These are phyloP conservation scores for Thera britannica DNA, from an alignment of 2,888 invertebrate genomes.

Conservation along the genomic window DNA sequence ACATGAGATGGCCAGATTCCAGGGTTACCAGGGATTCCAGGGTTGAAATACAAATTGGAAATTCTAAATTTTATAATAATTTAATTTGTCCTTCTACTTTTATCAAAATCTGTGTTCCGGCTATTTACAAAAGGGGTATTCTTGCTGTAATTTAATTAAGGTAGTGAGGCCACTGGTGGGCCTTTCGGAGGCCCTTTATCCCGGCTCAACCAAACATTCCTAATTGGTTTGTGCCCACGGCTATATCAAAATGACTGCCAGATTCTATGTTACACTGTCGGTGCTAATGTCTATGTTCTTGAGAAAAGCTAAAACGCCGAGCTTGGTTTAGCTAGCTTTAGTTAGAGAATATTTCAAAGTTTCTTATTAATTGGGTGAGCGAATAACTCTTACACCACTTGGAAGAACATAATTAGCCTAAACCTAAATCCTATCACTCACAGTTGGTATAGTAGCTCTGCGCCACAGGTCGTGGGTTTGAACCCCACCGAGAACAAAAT, in stretches of 20 bases:
- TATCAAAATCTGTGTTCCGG: neutral
- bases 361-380: too few species aligned
- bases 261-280: conserved; percentile 13
- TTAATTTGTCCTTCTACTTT: conserved; percentile 6
- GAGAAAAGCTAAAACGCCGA: neutral
- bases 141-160: conserved; percentile 44
- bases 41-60: too few species aligned
- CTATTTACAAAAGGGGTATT: conserved; percentile 39
- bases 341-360: too few species aligned
- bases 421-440: too few species aligned
- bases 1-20: too few species aligned
- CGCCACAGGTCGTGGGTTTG: too few species aligned
- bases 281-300: neutral
- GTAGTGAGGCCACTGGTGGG: conserved; percentile 29
- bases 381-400: too few species aligned
- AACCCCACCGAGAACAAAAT: too few species aligned
- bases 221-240: conserved; percentile 38
- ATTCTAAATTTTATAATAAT: neutral
- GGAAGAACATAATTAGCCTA: too few species aligned
- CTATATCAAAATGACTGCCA: conserved; percentile 17
- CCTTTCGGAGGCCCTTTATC: conserved; percentile 25
- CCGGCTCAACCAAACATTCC: conserved; percentile 30
- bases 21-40: too few species aligned
- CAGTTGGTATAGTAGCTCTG: too few species aligned
- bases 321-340: too few species aligned